Conservation (phyloP, 2,113 vertebrate genomes). For the Prionailurus bengalensis region DNA sequence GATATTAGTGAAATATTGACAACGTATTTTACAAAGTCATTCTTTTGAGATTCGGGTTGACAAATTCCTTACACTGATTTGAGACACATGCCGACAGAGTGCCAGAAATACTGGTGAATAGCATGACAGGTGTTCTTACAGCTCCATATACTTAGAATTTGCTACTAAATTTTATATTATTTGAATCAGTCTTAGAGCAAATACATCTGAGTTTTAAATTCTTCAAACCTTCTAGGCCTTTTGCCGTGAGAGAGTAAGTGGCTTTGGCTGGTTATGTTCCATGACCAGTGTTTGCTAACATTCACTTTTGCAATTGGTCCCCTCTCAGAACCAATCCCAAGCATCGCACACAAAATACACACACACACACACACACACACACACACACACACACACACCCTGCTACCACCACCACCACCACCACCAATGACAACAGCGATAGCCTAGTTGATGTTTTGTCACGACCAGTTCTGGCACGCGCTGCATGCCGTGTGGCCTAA, state of each 20-base stretch:
- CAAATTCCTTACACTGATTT: neutral
- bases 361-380: too few relatives aligned
- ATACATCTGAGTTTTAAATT: neutral
- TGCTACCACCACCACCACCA: rapidly evolving
- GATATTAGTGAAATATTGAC: neutral
- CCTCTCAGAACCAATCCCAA: neutral
- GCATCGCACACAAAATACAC: neutral
- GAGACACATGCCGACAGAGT: neutral
- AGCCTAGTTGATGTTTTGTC: neutral
- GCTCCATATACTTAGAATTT: neutral
- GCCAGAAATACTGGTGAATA: neutral
- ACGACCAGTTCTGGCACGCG: neutral
- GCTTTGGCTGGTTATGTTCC: neutral
- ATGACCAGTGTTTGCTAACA: neutral
- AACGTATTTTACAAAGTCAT: neutral
- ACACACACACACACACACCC: neutral
- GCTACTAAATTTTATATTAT: neutral
- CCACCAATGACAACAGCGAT: neutral
- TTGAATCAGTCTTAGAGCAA: neutral
- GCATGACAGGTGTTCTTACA: neutral
- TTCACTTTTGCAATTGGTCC: neutral
- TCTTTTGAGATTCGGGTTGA: neutral
- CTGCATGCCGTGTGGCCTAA: neutral
- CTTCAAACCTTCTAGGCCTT: neutral
- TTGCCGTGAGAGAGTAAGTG: neutral